Conservation (phyloP, 2,797 vertebrate species). For the Schizopygopsis malacanthus region DNA sequence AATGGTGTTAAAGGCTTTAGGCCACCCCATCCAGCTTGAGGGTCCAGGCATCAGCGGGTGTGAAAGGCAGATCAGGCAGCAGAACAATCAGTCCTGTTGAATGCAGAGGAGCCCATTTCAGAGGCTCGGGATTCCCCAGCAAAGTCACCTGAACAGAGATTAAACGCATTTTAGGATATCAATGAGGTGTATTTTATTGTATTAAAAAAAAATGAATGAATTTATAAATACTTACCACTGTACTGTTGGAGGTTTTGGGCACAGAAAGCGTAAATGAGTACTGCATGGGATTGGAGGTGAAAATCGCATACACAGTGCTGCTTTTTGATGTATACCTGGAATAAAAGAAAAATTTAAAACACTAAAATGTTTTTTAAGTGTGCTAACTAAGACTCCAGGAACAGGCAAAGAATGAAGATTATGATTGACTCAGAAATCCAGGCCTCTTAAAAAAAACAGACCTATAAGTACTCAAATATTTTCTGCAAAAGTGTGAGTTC, state of each 20-base stretch:
- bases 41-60: conserved; percentile 80
- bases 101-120: conserved; percentile 79
- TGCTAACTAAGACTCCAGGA: neutral
- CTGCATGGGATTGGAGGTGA: conserved; percentile 78
- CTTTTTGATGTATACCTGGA: conserved; percentile 89
- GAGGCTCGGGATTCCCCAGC: conserved; percentile 74
- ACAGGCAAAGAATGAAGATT: neutral
- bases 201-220: neutral
- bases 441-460: neutral
- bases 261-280: conserved; percentile 73
- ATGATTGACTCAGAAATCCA: neutral
- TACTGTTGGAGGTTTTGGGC: conserved; percentile 74
- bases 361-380: rapidly evolving
- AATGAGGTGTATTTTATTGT: neutral
- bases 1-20: conserved; percentile 12
- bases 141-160: conserved; percentile 79
- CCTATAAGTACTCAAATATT: neutral
- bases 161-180: neutral
- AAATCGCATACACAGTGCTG: conserved; percentile 81
- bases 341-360: neutral
- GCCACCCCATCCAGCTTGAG: conserved; percentile 79
- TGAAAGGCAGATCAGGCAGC: conserved; percentile 75
- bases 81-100: conserved; percentile 74
- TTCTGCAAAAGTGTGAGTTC: neutral
- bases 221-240: conserved; percentile 77